Conservation (phyloP, 1,140 invertebrate species). For the Bursaphelenchus mucronatus region DNA sequence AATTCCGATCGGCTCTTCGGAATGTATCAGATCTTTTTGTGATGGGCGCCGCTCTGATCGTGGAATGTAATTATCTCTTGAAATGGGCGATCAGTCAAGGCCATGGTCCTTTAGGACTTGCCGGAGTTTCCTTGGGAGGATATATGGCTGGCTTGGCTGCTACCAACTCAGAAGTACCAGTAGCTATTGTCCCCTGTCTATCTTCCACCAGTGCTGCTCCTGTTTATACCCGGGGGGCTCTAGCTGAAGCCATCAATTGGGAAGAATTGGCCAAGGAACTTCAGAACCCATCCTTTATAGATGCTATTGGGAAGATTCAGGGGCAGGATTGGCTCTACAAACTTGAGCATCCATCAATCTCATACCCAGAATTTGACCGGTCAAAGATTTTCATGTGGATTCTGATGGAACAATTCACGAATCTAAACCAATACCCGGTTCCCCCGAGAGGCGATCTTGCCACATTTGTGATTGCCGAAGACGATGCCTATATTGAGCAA, state of each 20-base stretch:
- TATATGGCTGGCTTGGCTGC: constrained; percentile 97
- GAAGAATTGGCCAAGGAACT: constrained; percentile 81
- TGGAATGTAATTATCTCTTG: constrained; percentile 84
- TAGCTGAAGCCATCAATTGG: constrained; percentile 91
- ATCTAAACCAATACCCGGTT: constrained; percentile 82
- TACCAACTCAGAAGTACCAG: constrained; percentile 84
- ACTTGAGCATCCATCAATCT: constrained; percentile 12
- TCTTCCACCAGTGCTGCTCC: constrained; percentile 93
- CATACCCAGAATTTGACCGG: background rate
- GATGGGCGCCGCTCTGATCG: constrained; percentile 92
- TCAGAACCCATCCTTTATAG: constrained; percentile 68
- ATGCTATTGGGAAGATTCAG: constrained; percentile 60
- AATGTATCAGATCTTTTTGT: constrained; percentile 98
- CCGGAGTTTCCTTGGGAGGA: constrained; percentile 97
- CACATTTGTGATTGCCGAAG: constrained; percentile 74
- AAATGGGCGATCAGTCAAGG: constrained; percentile 82
- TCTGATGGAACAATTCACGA: constrained; percentile 97
- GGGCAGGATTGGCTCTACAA: constrained; percentile 41
- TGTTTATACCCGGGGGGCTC: constrained; percentile 89
- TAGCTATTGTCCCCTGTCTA: constrained; percentile 85
- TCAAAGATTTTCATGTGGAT: constrained; percentile 77
- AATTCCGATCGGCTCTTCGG: constrained; percentile 80
- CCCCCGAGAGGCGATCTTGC: constrained; percentile 77
- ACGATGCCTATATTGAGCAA: constrained; percentile 88
- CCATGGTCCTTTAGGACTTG: constrained; percentile 77